Conservation (phyloP, 1,140 invertebrate genomes). For the Danaus melanippus region DNA sequence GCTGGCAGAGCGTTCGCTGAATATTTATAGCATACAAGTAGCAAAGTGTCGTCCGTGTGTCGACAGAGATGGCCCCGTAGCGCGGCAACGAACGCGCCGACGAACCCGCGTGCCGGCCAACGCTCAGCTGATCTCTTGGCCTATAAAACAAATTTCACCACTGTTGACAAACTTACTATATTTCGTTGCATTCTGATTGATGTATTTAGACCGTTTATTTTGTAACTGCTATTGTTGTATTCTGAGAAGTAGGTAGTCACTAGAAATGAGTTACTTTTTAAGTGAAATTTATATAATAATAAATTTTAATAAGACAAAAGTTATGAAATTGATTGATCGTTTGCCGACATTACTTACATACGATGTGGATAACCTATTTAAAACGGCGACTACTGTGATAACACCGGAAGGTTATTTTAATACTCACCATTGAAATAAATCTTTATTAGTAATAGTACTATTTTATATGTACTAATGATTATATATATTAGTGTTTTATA, state of each 20-base stretch:
- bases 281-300: slow-evolving; percentile 2
- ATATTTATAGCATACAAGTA: slow-evolving; percentile 65
- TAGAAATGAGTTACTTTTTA: too few relatives aligned
- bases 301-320: slow-evolving; percentile 6
- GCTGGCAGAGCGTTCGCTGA: slow-evolving; percentile 46
- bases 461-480: too few relatives aligned
- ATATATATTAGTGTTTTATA: too few relatives aligned
- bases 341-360: neutral
- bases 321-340: neutral
- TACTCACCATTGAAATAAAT: too few relatives aligned
- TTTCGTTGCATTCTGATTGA: slow-evolving; percentile 25
- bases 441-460: too few relatives aligned
- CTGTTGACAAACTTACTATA: slow-evolving; percentile 31
- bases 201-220: slow-evolving; percentile 6
- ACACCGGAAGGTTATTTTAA: neutral
- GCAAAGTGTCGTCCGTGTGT: slow-evolving; percentile 50
- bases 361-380: slow-evolving; percentile 11
- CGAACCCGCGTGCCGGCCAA: slow-evolving; percentile 29
- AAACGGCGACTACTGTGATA: slow-evolving; percentile 13
- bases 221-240: too few relatives aligned
- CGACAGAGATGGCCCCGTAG: slow-evolving; percentile 23
- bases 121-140: slow-evolving; percentile 56
- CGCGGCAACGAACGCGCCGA: slow-evolving; percentile 6
- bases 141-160: slow-evolving; percentile 33
- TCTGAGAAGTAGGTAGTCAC: too few relatives aligned